Evolutionary conservation across 2,113 vertebrate genomes (phyloP).

Genomic region (Isichthys henryi): DNA sequence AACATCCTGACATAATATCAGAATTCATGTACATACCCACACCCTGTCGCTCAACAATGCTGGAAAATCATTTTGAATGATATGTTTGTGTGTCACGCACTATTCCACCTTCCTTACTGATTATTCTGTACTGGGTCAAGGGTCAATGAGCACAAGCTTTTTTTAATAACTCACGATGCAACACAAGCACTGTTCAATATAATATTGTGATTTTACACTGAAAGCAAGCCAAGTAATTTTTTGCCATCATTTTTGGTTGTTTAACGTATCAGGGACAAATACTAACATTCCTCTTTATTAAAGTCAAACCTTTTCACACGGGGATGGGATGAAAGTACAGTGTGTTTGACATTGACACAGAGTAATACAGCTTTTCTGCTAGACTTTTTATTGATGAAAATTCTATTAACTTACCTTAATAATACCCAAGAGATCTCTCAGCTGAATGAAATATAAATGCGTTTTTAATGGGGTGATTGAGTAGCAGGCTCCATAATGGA

Average conservation of each 20-base stretch:
- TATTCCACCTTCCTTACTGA: not conserved
- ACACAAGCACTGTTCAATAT: not conserved
- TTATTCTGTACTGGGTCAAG: not conserved
- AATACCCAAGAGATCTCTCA: constrained; percentile 7
- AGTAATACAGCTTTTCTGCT: constrained; percentile 2
- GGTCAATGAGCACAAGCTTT: not conserved
- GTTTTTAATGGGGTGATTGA: constrained; percentile 9
- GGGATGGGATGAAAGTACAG: not conserved
- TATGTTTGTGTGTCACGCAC: not conserved
- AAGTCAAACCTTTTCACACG: constrained; percentile 5
- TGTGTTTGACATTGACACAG: constrained; percentile 5
- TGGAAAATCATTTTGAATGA: not conserved
- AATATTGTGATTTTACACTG: not conserved
- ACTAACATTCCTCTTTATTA: not conserved
- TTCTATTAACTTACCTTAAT: constrained; percentile 14
- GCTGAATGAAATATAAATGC: constrained; percentile 8
- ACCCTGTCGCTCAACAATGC: not conserved
- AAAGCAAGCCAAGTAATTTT: not conserved
- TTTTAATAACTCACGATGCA: not conserved
- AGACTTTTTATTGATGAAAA: constrained; percentile 11
- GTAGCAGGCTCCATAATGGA: not conserved
- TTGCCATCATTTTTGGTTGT: not conserved
- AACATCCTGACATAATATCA: not conserved
- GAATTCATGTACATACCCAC: not conserved
- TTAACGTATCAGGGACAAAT: not conserved